Percentiles rank a stretch among this genome's conserved stretches.
Conservation (phyloP, 2,888 invertebrate species). For the Lochmaea crataegi region DNA sequence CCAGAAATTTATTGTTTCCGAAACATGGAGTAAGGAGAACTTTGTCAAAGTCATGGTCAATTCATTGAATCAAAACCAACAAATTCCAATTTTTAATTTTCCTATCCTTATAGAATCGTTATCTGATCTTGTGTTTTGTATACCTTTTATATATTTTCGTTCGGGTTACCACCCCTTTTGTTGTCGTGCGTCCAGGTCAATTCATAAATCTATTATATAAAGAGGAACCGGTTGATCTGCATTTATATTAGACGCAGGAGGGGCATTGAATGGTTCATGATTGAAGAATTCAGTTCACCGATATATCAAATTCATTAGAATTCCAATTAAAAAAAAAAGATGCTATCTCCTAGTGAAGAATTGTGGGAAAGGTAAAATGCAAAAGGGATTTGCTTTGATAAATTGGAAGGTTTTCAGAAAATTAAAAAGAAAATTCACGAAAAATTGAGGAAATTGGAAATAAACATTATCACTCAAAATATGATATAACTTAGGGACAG, state of each 20-base stretch:
- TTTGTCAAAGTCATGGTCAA: too few species aligned
- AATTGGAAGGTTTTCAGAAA: background rate
- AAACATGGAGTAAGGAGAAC: too few species aligned
- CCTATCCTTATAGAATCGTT: too few species aligned
- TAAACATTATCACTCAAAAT: too few species aligned
- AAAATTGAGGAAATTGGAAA: too few species aligned
- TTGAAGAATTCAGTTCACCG: slow-evolving; percentile 16
- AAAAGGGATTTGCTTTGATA: background rate
- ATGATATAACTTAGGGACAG: too few species aligned
- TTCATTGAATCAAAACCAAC: too few species aligned
- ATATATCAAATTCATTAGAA: slow-evolving; percentile 24
- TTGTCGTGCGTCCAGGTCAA: slow-evolving; percentile 11
- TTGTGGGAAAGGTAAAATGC: background rate
- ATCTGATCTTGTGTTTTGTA: background rate
- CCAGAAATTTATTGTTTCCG: too few species aligned
- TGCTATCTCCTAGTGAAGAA: background rate
- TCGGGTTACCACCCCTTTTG: slow-evolving; percentile 20
- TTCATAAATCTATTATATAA: slow-evolving; percentile 22
- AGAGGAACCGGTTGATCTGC: slow-evolving; percentile 34
- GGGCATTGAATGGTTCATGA: slow-evolving; percentile 27
- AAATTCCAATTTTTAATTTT: too few species aligned
- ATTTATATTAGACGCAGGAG: slow-evolving; percentile 37
- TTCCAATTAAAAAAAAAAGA: slow-evolving; percentile 27
- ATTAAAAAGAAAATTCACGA: too few species aligned
- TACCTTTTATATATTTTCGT: background rate